Conservation (phyloP, 2,113 vertebrate species). For the Thalassoma bifasciatum region DNA sequence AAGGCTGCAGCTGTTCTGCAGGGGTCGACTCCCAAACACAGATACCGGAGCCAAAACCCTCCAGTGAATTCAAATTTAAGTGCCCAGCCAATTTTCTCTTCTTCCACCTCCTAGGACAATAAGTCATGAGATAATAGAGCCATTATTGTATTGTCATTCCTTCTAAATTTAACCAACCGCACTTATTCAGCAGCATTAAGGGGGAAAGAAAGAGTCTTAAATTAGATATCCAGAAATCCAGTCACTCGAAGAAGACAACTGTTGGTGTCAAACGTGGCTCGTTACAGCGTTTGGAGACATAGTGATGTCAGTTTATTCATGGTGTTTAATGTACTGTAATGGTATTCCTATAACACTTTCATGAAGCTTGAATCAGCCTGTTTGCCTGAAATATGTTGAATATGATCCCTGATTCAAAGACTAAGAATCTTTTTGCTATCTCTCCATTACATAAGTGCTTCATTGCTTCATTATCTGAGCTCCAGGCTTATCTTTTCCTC, state of each 20-base stretch:
- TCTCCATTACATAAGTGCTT: too few relatives aligned
- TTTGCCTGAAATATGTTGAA: too few relatives aligned
- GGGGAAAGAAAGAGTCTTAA: slow-evolving; percentile 12
- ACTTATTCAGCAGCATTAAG: slow-evolving; percentile 35
- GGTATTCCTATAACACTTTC: background rate
- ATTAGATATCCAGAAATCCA: slow-evolving; percentile 18
- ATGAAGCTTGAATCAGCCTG: too few relatives aligned
- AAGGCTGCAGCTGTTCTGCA: slow-evolving; percentile 68
- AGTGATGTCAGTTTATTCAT: background rate
- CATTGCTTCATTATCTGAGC: background rate
- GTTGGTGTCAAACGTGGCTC: slow-evolving; percentile 29
- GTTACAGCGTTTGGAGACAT: slow-evolving; percentile 17
- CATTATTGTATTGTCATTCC: slow-evolving; percentile 67
- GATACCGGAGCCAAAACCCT: slow-evolving; percentile 53
- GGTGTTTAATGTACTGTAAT: background rate
- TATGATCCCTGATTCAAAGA: too few relatives aligned
- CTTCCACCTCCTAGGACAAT: slow-evolving; percentile 64
- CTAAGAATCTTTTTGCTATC: too few relatives aligned
- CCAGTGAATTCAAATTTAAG: slow-evolving; percentile 66
- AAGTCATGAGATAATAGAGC: slow-evolving; percentile 66
- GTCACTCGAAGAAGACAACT: background rate
- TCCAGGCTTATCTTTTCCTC: background rate
- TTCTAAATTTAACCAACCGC: slow-evolving; percentile 58
- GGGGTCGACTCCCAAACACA: slow-evolving; percentile 47
- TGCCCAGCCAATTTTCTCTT: slow-evolving; percentile 60